Base-by-base conservation (phyloP, 2,888 invertebrate species). In the Stenoptilia bipunctidactyla region DNA sequence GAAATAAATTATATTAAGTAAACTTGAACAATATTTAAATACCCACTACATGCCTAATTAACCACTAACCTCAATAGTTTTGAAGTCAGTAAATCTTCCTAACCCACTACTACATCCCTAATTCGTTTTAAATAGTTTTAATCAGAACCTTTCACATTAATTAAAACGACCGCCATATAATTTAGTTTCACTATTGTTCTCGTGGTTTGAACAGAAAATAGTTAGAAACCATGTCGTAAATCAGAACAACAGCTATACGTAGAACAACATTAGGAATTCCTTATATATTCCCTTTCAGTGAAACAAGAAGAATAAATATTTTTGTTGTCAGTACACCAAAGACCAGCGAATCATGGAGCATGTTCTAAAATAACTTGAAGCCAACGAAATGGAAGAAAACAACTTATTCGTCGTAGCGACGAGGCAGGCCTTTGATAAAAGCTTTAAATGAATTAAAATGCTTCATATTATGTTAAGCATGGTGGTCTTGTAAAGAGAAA, bases 91-190 rank as follows among this genome's bases (percentile, higher is more conserved):
- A 37, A 37, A 20, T 20, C 37, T 37, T 37, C 20, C 12, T 12
- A 20, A 20, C n/a, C n/a, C n/a, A n/a, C n/a, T n/a, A n/a, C n/a
- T n/a, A n/a, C 20, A 12, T 12, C 30, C 6, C 30, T 30, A 30
- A 30, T 10, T 30, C 30, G n/a, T n/a, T 30, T 30, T 30, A 12
- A 30, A 30, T 30, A 9, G 30, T 30, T 12, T 25, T 30, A 30
- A 30, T 30, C 12, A 30, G 30, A 60, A 64, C 51, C 59, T 63
- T 65, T 61, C 52, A 52, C 55, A 61, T 57, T 67, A 75, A 76
- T 75, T 74, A 56, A 61, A 55, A 56, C n/a, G 60, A 58, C 50
- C 60, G 56, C 58, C 53, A 56, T 58, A 49, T 55, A 56, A 62
- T 59, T 61, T 49, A 51, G 56, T 61, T 51, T 45, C 44, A 51